Conservation (phyloP, 2,797 vertebrate genomes). For the Catharus ustulatus region DNA sequence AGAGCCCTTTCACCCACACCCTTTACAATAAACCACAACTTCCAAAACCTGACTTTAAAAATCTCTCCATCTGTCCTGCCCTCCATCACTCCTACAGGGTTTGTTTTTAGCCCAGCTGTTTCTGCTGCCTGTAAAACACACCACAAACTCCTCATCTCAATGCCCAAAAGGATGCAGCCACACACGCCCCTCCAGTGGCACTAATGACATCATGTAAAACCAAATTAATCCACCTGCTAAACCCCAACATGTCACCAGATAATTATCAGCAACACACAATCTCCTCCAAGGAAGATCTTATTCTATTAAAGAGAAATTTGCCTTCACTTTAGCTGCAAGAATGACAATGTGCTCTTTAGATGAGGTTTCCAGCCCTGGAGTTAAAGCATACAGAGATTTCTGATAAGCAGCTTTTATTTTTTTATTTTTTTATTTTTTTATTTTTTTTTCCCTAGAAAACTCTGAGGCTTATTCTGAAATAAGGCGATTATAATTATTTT, state of each 20-base stretch:
- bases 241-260: slow-evolving; percentile 71
- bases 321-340: slow-evolving; percentile 39
- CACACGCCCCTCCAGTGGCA: not conserved
- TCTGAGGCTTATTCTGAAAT: not conserved
- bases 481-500: not conserved
- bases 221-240: slow-evolving; percentile 76
- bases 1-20: too few species aligned
- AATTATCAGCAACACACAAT: slow-evolving; percentile 66
- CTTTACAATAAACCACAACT: too few species aligned
- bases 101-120: not conserved
- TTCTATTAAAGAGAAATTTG: slow-evolving; percentile 73
- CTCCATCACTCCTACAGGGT: too few species aligned
- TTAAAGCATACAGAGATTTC: not conserved
- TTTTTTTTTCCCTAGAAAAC: not conserved
- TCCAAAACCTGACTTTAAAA: too few species aligned
- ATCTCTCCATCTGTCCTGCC: too few species aligned
- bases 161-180: slow-evolving; percentile 1
- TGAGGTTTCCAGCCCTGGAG: slow-evolving; percentile 29
- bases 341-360: slow-evolving; percentile 61
- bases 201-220: slow-evolving; percentile 59
- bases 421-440: not conserved
- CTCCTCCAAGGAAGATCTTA: slow-evolving; percentile 72
- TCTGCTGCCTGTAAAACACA: not conserved
- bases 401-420: slow-evolving; percentile 11
- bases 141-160: not conserved